A percentile compares a stretch with the other conserved stretches of the same genome.
Conservation (phyloP, 2,797 vertebrate genomes). For the Kryptolebias ocellatus region DNA sequence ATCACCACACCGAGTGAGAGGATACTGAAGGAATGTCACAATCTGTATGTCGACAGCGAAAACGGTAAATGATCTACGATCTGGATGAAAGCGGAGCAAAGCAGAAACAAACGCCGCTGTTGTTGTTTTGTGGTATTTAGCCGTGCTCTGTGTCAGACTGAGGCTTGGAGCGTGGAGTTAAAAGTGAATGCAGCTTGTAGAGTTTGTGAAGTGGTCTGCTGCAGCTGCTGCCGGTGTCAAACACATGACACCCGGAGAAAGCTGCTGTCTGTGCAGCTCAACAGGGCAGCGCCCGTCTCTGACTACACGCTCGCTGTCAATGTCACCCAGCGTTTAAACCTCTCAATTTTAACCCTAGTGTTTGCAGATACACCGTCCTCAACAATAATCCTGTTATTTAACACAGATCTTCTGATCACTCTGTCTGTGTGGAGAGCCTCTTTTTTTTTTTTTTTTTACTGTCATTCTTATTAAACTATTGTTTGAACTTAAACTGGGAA, state of each 20-base stretch:
- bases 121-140: conserved; percentile 12
- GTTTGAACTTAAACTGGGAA: too few relatives aligned
- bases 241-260: conserved; percentile 37
- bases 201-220: neutral
- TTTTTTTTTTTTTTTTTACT: too few relatives aligned
- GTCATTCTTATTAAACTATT: too few relatives aligned
- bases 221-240: conserved; percentile 56
- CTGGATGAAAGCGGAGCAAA: neutral
- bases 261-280: conserved; percentile 13
- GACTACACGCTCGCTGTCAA: too few relatives aligned
- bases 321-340: too few relatives aligned
- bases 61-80: conserved; percentile 76
- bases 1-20: conserved; percentile 81
- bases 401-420: too few relatives aligned
- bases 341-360: too few relatives aligned
- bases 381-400: neutral
- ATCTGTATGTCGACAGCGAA: conserved; percentile 81
- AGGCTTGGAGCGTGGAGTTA: neutral
- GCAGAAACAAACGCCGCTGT: neutral
- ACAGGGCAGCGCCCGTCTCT: conserved; percentile 2
- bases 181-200: neutral
- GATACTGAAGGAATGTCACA: conserved; percentile 84
- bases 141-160: neutral
- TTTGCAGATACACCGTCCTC: neutral
- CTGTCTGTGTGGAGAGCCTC: too few relatives aligned